Evolutionary conservation across 2,888 invertebrate species (phyloP), one percentile per base, ranked within the genome.

Genomic region (Zelleria hepariella): DNA sequence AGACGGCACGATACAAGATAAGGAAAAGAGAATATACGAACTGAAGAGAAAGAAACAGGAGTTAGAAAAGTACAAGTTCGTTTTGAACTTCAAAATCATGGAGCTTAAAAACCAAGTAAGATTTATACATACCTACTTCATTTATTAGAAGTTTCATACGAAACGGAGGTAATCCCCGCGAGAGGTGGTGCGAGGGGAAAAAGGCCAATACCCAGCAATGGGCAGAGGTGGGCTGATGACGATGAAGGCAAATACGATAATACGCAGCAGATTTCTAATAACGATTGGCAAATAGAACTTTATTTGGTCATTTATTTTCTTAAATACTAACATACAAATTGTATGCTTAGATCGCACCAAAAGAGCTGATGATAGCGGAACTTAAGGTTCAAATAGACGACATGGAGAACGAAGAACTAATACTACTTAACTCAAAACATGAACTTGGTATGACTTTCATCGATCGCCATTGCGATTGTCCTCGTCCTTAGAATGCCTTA

Each of bases 1-100:
- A 63, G 96, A 97, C 72, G 90, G 90, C 24, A 94, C 94, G 0
- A 96, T 97, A 61, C 94, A 94, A 68, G 94, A 95, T 57, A 96
- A 96, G 80, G 97, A 97, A 77, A 94, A 93, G 69, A 90, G 93
- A 63, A 95, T 97, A 65, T 93, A 93, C 68, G 96, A 96, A 66
- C 78, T 97, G 61, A 94, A 96, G 75, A 92, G 93, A 65, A 95
- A 94, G 73, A 97, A 95, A 72, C 93, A 94, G 71, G 97, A 97
- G 73, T 80, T 98, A 63, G 96, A 98, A 74, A 98, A 97, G 77
- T 96, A 95, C 77, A 96, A 96, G 74, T 96, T 96, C 77, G 96
- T 97, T 1, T 83, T 97, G 32, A 95, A 95, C 72, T 96, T 96
- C 74, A 96, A 96, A 80, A 96, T 98, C 61, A 93, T 94, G 27